Evolutionary conservation across 2,113 vertebrate species (phyloP), one percentile per base, ranked within the genome.

Genomic region (Megaceryle torquata): DNA sequence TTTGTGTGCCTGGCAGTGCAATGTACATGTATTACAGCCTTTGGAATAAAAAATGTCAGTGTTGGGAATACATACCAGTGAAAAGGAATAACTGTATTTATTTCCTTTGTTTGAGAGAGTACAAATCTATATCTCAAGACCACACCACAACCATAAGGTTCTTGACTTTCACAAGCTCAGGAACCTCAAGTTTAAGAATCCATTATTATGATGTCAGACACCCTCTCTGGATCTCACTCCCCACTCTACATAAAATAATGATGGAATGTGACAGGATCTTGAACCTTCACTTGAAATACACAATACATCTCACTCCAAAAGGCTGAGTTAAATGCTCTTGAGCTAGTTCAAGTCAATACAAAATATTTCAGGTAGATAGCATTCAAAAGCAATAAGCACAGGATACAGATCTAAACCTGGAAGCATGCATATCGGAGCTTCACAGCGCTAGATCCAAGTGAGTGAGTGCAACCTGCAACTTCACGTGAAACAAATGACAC

Each of bases 381-480:
- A 48, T 35, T 59, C 19, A 33, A 39, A 59, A 80, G 28, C 8
- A 22, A 56, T 44, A 86, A 71, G 43, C 37, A 13, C 0, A 7
- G 6, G 28, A 82, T 71, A 54, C 31, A 64, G 53, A 81, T 33
- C 81, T 50, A 69, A 88, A 80, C 20, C 8, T 25, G 19, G 65
- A 86, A 75, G 76, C 15, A 3, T 0, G 1, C 2, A 1, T 56
- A 64, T 50, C 0, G 0, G 18, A 81, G 43, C 26, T 86, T 59
- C 79, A 60, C 65, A 48, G 71, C 1, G 0, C 86, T 82, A 65
- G 37, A 59, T 46, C 35, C 75, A 80, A 67, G 22, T 25, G 24
- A 82, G 70, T n/a, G 44, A 9, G 13, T 37, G 29, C 61, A 64
- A 68, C 19, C 53, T 81, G 43, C 48, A 88, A 53, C 44, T 92